Percentiles rank a stretch among this genome's conserved stretches.
phyloP scores from a whole-genome alignment of 2,888 invertebrate genomes.

The Papilio gigon region DNA sequence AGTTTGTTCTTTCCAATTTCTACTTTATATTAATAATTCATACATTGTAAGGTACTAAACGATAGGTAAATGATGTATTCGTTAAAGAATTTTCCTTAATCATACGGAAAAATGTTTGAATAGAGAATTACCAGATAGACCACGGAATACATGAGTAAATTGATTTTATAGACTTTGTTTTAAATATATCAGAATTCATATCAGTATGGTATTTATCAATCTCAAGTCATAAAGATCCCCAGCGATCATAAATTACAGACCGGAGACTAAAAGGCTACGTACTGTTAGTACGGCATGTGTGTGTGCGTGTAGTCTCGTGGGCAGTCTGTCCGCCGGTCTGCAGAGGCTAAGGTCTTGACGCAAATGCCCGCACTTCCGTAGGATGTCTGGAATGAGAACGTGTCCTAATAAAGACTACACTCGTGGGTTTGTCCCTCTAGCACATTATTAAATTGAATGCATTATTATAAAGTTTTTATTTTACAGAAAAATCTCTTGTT shows the following conservation, averaged over 20 bases:
- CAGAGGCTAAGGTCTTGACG: conserved; percentile 74
- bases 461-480: background rate
- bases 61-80: background rate
- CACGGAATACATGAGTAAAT: background rate
- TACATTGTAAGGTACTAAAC: background rate
- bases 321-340: conserved; percentile 74
- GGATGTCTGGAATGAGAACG: conserved; percentile 81
- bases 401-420: conserved; percentile 76
- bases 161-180: no score
- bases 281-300: conserved; percentile 46
- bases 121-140: background rate
- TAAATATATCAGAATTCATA: no score
- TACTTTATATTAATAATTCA: background rate
- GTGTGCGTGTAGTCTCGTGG: conserved; percentile 55
- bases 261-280: conserved; percentile 15
- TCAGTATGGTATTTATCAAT: conserved; percentile 1
- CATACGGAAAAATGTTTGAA: background rate
- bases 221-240: conserved; percentile 7
- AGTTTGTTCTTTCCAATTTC: background rate
- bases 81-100: conserved; percentile 3
- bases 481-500: background rate
- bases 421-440: conserved; percentile 46
- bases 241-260: conserved; percentile 37
- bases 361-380: conserved; percentile 76
- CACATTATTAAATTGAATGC: conserved; percentile 37